Base-by-base conservation (phyloP, 2,888 invertebrate species). In the Lymantria dispar region DNA sequence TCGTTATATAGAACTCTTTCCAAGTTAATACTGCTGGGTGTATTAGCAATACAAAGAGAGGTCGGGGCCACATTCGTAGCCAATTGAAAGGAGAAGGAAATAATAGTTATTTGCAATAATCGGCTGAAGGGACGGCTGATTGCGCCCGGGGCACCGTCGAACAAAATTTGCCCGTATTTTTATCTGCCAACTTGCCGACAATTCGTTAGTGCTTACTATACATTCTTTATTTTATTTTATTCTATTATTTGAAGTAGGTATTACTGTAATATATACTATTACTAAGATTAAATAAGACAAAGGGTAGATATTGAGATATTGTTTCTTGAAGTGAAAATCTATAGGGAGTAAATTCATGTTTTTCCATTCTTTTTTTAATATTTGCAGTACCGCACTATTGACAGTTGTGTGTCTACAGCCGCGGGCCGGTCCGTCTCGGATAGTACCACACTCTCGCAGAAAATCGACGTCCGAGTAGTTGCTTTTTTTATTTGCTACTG, bases 41-140 rank as follows among this genome's bases (percentile, higher is more conserved):
- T 87, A 91, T 91, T 90, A 91, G 90, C 91, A 87, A 81, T 76
- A 83, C 83, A 83, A 83, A 83, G 80, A 74, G 64, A 66, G 60
- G 62, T 58, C 63, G 65, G 67, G 68, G 60, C 71, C 72, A 78
- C 72, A 76, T 78, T 83, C 75, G 76, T 68, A 72, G 83, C 77
- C 85, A 82, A 85, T 85, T 86, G 85, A 85, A 85, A 79, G 82
- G 83, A 75, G 83, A 83, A 86, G 67, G 62, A 67, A 67, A 67
- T 87, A 86, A 87, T 86, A 87, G 87, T 87, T 87, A 67, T 67
- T 67, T 67, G 67, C 67, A 67, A 67, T 67, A 91, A 90, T 91
- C 89, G 86, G 70, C 78, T 79, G 83, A 83, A 86, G 89, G 91
- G 90, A 87, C 74, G 88, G 79, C 79, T 90, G 89, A 90, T 90